These are phyloP conservation scores for Lonchura striata DNA, from an alignment of 2,113 vertebrate genomes.

Conservation along the genomic window DNA sequence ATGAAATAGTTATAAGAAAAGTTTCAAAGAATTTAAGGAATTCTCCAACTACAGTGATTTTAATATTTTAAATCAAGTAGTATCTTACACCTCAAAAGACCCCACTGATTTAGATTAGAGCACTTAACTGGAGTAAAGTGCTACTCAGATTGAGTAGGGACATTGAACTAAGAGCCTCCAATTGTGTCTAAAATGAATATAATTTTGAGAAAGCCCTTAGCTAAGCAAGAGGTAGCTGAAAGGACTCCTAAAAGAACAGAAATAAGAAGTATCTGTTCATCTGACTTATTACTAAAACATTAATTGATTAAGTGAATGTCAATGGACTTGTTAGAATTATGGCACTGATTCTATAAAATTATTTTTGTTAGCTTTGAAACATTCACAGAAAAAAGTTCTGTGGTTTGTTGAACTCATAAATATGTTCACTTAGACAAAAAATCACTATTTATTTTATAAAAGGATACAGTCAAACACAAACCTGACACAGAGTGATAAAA, in stretches of 20 bases:
- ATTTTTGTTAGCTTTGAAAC: background rate
- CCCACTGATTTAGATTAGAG: background rate
- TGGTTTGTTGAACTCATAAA: background rate
- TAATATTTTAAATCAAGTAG: background rate
- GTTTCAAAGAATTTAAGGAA: background rate
- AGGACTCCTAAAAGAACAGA: background rate
- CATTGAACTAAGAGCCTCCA: constrained; percentile 7
- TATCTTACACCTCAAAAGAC: background rate
- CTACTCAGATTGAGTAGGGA: background rate
- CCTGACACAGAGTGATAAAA: background rate
- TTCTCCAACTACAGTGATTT: background rate
- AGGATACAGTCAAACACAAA: background rate
- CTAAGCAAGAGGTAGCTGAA: background rate
- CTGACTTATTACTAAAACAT: background rate
- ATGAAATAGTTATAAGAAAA: background rate
- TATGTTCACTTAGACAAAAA: background rate
- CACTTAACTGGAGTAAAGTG: constrained; percentile 20
- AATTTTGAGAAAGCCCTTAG: constrained; percentile 17
- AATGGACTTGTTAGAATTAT: background rate
- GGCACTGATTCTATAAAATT: background rate
- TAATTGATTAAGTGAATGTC: background rate
- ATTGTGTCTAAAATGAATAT: background rate
- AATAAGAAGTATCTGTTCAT: background rate
- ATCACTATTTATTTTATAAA: background rate
- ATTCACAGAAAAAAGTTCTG: background rate